Evolutionary conservation across 2,113 vertebrate species (phyloP), one percentile per base, ranked within the genome.

Genomic region (Colossoma macropomum): DNA sequence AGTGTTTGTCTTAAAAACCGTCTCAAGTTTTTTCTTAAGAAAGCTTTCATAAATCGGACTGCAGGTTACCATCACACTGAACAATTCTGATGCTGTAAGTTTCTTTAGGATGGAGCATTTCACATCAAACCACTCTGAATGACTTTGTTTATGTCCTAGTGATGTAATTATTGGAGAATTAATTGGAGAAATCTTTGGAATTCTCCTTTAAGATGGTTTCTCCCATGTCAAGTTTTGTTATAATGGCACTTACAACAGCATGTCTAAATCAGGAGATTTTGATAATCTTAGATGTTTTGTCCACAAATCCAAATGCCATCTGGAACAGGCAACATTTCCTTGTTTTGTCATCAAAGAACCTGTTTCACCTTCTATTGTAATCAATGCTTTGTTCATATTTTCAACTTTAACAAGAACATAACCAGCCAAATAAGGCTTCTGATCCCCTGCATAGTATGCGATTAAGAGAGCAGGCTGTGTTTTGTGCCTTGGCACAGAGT

Each of bases 401-500:
- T 45, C 10, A 45, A 1, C 4, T 45, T 6, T 6, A 45, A 11
- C 41, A 11, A 45, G 41, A 45, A 45, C 41, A 45, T 45, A 71
- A n/a, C 16, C 41, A 41, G 59, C 23, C n/a, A 48, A 48, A 23
- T 0, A 21, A 50, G 62, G 32, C 27, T 59, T 34, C 63, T 70
- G 27, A 34, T 38, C 48, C 28, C 60, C 62, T 28, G 15, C 15
- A 23, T 34, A 68, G 34, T 23, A 63, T 27, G 16, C 73, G 66
- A 62, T 70, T 52, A 60, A 13, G 21, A 68, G 45, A 79, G 76
- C 54, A 45, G 65, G 32, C 25, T n/a, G 16, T 75, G 63, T 77
- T 63, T 82, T 65, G 74, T 38, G 69, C 17, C 68, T 74, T 65
- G 78, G 66, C 45, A 82, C 70, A 82, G 69, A 45, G 60, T 69